Conservation (phyloP, 2,888 invertebrate species). For the Chrysopilus asiliformis region DNA sequence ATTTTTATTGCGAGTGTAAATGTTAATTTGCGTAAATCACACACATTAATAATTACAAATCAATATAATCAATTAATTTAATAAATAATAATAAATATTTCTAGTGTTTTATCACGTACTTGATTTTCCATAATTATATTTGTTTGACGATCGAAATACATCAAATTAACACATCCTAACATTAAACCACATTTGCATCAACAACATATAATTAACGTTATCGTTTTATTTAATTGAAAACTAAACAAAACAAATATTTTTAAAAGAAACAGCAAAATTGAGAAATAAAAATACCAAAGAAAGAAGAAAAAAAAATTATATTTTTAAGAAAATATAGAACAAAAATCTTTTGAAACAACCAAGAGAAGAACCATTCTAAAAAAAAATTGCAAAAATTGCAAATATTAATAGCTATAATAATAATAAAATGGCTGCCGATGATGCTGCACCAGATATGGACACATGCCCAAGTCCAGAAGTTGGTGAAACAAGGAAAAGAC, state of each 20-base stretch:
- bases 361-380: constrained; percentile 3
- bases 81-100: too few species aligned
- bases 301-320: constrained; percentile 1
- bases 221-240: too few species aligned
- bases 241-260: constrained; percentile 1
- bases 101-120: too few species aligned
- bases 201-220: too few species aligned
- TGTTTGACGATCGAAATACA: too few species aligned
- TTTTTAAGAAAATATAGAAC: neutral
- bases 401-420: constrained; percentile 12
- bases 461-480: constrained; percentile 88
- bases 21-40: too few species aligned
- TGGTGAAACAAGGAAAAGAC: constrained; percentile 76
- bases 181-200: too few species aligned
- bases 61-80: too few species aligned
- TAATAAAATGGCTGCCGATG: constrained; percentile 72
- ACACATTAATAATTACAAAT: too few species aligned
- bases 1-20: too few species aligned
- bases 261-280: neutral
- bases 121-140: too few species aligned
- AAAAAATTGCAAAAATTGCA: constrained; percentile 3
- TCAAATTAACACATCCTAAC: too few species aligned
- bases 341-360: constrained; percentile 2
- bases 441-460: constrained; percentile 87
- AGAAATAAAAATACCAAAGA: neutral